A percentile compares a stretch with the other conserved stretches of the same genome.
phyloP scores from a whole-genome alignment of 1,140 invertebrate species.

The Leptestheria dahalacensis region DNA sequence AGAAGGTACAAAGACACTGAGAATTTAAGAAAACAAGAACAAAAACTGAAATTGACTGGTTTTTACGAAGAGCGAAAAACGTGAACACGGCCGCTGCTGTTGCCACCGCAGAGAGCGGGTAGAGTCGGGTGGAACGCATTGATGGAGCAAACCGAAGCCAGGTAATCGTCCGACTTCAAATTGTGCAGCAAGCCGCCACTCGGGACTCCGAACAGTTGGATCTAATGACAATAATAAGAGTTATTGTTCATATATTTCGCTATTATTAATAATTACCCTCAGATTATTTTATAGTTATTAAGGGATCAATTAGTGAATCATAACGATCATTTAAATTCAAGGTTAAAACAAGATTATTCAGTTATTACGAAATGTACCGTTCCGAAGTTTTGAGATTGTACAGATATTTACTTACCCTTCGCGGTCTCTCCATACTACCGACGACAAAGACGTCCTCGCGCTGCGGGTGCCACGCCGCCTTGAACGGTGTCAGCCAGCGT shows the following conservation, averaged over 20 bases:
- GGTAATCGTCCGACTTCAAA: slow-evolving; percentile 19
- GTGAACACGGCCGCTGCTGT: slow-evolving; percentile 26
- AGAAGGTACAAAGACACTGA: too few relatives aligned
- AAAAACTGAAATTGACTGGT: not conserved
- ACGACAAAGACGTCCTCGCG: slow-evolving; percentile 29
- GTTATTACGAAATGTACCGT: not conserved
- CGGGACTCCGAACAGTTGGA: slow-evolving; percentile 22
- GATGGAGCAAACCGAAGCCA: slow-evolving; percentile 25
- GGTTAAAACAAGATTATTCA: slow-evolving; percentile 4
- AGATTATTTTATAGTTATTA: too few relatives aligned
- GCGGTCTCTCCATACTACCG: slow-evolving; percentile 27
- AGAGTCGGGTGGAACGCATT: slow-evolving; percentile 24
- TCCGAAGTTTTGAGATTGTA: not conserved
- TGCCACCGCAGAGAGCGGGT: slow-evolving; percentile 25
- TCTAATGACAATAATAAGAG: slow-evolving; percentile 18
- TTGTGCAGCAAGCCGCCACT: slow-evolving; percentile 21
- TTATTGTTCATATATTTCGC: too few relatives aligned
- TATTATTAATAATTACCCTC: too few relatives aligned
- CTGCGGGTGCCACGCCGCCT: slow-evolving; percentile 28
- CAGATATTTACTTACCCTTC: slow-evolving; percentile 18
- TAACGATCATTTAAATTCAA: not conserved
- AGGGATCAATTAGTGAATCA: too few relatives aligned
- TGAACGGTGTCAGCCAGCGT: slow-evolving; percentile 28
- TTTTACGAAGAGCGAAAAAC: slow-evolving; percentile 20
- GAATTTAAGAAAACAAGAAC: too few relatives aligned